Conservation (phyloP, 2,113 vertebrate genomes). For the Pseudois nayaur region DNA sequence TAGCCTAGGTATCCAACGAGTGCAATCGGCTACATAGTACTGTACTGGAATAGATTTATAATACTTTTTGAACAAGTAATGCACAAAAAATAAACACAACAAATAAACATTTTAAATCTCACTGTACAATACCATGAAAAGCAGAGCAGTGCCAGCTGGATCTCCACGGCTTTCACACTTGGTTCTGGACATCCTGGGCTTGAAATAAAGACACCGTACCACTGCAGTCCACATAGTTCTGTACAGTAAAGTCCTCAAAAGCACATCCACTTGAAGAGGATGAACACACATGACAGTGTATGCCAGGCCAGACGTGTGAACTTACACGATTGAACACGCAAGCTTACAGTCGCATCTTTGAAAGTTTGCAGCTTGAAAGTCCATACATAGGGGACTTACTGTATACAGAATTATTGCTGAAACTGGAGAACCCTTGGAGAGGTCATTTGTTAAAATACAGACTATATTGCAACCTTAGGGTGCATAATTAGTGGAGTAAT, state of each 20-base stretch:
- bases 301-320: background rate
- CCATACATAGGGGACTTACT: background rate
- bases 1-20: background rate
- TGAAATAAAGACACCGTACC: background rate
- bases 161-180: background rate
- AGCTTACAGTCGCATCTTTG: background rate
- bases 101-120: background rate
- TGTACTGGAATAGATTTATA: background rate
- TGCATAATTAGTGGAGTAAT: constrained; percentile 51
- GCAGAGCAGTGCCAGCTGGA: background rate
- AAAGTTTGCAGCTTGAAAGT: background rate
- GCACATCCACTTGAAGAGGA: background rate
- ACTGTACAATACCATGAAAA: background rate
- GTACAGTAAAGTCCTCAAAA: background rate
- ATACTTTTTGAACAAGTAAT: background rate
- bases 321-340: background rate
- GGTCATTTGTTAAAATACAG: constrained; percentile 39
- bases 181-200: background rate
- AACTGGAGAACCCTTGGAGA: background rate
- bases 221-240: background rate
- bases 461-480: constrained; percentile 35
- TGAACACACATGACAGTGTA: background rate
- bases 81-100: background rate
- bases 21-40: background rate
- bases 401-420: background rate